phyloP scores from a whole-genome alignment of 2,888 invertebrate species.

The Zeuzera pyrina region DNA sequence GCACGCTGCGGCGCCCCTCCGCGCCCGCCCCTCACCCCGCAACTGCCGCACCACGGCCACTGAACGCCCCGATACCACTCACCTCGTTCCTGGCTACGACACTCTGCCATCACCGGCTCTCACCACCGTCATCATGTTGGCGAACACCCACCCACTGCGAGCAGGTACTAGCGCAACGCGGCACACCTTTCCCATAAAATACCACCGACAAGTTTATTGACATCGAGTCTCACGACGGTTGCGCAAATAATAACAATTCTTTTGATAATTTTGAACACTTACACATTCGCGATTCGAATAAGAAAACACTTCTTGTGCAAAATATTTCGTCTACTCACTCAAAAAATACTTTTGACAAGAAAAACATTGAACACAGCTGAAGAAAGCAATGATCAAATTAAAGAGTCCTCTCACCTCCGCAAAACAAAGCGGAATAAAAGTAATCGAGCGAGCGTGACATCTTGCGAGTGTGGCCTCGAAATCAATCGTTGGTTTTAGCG shows the following conservation, averaged over 20 bases:
- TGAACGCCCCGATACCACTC: constrained; percentile 28
- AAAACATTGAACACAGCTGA: constrained; percentile 60
- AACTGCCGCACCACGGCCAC: constrained; percentile 27
- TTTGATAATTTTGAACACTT: constrained; percentile 38
- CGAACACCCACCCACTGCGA: constrained; percentile 48
- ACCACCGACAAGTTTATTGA: constrained; percentile 71
- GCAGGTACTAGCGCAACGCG: constrained; percentile 63
- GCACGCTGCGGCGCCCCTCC: constrained; percentile 40
- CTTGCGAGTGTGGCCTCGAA: constrained; percentile 32
- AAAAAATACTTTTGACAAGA: constrained; percentile 43
- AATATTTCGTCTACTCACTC: constrained; percentile 44
- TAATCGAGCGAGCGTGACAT: constrained; percentile 22
- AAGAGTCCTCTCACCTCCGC: constrained; percentile 64
- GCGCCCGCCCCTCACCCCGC: constrained; percentile 27
- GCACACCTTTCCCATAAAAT: constrained; percentile 72
- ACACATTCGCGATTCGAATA: constrained; percentile 37
- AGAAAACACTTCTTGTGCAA: constrained; percentile 38
- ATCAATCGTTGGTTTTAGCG: constrained; percentile 29
- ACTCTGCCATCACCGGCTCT: constrained; percentile 39
- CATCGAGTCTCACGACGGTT: constrained; percentile 63
- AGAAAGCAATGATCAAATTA: constrained; percentile 26
- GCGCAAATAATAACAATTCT: constrained; percentile 47
- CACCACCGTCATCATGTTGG: constrained; percentile 38
- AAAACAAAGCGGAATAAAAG: constrained; percentile 69
- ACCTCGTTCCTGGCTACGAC: constrained; percentile 47